A percentile compares a stretch with the other conserved stretches of the same genome.
Evolutionary conservation across 30 jellyfish, hydroid and myxozoan genomes (phyloP).

Genomic region (Mastigias papua): DNA sequence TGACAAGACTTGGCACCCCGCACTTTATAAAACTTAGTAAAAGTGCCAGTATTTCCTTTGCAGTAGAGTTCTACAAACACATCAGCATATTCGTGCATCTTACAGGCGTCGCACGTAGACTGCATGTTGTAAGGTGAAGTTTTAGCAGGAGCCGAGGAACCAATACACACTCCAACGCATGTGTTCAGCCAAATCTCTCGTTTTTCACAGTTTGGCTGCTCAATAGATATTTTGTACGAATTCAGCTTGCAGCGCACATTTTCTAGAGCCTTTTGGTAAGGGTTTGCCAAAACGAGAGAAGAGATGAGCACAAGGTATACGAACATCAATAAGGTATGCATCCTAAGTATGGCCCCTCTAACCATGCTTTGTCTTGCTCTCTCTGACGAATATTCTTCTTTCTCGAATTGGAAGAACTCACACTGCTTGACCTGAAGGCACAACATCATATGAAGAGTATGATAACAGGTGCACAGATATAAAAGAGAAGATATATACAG

Average conservation of each 20-base stretch:
- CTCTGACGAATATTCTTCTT: too few relatives aligned
- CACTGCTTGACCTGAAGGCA: too few relatives aligned
- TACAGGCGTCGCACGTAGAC: slow-evolving; percentile 30
- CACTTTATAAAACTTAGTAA: slow-evolving; percentile 26
- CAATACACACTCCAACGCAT: slow-evolving; percentile 56
- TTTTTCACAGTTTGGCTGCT: slow-evolving; percentile 13
- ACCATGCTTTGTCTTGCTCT: not conserved
- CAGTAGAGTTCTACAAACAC: slow-evolving; percentile 40
- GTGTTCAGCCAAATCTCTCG: slow-evolving; percentile 54
- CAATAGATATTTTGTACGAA: slow-evolving; percentile 19
- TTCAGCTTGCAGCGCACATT: slow-evolving; percentile 24
- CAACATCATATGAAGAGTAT: too few relatives aligned
- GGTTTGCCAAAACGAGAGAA: slow-evolving; percentile 17
- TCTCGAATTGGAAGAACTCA: too few relatives aligned
- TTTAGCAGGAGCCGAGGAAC: slow-evolving; percentile 26
- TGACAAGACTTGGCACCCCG: slow-evolving; percentile 51
- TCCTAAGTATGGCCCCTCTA: not conserved
- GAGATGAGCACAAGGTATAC: not conserved
- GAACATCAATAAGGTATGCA: not conserved
- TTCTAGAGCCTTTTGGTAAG: slow-evolving; percentile 39
- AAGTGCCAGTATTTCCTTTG: slow-evolving; percentile 6
- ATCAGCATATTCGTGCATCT: slow-evolving; percentile 28
- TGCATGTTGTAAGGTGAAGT: not conserved
- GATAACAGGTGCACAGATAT: too few relatives aligned
- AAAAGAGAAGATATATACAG: too few relatives aligned